Evolutionary conservation across 1,140 invertebrate genomes (phyloP), one percentile per base, ranked within the genome.

Genomic region (Lepidurus apus): DNA sequence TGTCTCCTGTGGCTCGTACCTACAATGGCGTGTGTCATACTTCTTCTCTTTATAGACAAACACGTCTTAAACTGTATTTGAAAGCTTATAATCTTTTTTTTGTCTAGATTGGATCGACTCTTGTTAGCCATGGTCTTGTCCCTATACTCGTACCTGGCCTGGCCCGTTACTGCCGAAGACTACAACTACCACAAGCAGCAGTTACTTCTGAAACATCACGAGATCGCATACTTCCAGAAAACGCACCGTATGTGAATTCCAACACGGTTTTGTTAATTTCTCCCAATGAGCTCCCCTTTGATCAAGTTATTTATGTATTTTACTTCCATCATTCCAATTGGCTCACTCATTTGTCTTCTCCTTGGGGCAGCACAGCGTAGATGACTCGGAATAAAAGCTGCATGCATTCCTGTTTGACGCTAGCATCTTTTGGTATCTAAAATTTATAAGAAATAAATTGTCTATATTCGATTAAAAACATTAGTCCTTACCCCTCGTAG

Each of bases 371-470:
- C 21, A 65, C 53, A 65, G 53, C 53, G 13, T 65, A 65, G 17
- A 65, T 65, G 21, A 65, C 53, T 13, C 53, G 53, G 53, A 65
- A 65, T 65, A 21, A 65, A 21, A 65, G 53, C 21, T 65, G 53
- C 53, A 65, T 65, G 53, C 17, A 65, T 65, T 65, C 53, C 21
- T 65, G 53, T 21, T 65, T 65, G 8, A 65, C 53, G 6, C 17
- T 21, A 21, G 53, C 53, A n/a, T 65, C 53, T 65, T 65, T 65
- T 65, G 53, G 53, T 65, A 65, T 65, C 53, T 65, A 21, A n/a
- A 21, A 3, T 13, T 7, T 34, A 5, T 65, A 65, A 9, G 7
- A n/a, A 65, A 65, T 65, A 65, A 7, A 65, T 1, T 34, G 7
- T 21, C 8, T 65, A 21, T 65, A 1, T n/a, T 9, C 17, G 2